Percentiles rank a stretch among this genome's conserved stretches.
Evolutionary conservation across 2,797 vertebrate genomes (phyloP).

Genomic region (Apogon talboti): DNA sequence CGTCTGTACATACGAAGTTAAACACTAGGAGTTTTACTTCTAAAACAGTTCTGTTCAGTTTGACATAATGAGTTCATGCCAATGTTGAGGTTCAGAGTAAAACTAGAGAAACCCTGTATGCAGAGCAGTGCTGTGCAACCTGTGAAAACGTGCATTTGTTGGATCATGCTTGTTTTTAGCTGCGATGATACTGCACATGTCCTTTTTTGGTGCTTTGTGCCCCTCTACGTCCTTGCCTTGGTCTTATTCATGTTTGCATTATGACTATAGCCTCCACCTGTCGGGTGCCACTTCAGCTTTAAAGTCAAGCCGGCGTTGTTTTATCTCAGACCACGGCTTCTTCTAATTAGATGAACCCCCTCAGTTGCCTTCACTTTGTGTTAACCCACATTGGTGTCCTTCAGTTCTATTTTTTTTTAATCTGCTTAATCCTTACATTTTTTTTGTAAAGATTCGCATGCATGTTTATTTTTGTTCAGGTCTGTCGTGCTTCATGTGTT

Average conservation of each 20-base stretch:
- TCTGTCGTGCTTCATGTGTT: no score
- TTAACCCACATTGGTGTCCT: constrained; percentile 42
- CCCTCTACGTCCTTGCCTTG: constrained; percentile 52
- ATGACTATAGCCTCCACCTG: constrained; percentile 47
- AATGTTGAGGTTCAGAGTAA: constrained; percentile 2
- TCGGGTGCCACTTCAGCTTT: constrained; percentile 49
- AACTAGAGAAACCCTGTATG: constrained; percentile 5
- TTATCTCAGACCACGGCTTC: constrained; percentile 29
- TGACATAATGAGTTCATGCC: no score
- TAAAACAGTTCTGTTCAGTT: no score
- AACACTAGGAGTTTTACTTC: no score
- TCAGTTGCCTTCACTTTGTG: constrained; percentile 57
- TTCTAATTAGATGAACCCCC: constrained; percentile 23
- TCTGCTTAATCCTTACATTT: constrained; percentile 13
- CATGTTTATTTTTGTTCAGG: not conserved
- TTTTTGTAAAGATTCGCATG: constrained; percentile 14
- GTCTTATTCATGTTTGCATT: constrained; percentile 46
- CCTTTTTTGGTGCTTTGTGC: constrained; percentile 2
- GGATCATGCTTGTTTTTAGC: constrained; percentile 1
- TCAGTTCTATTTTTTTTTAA: constrained; percentile 12
- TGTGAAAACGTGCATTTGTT: not conserved
- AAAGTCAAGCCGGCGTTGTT: constrained; percentile 17
- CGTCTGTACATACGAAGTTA: no score
- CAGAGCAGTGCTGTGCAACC: not conserved
- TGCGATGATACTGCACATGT: constrained; percentile 14